Base-by-base conservation (phyloP, 2,113 vertebrate species). In the Nicator chloris region DNA sequence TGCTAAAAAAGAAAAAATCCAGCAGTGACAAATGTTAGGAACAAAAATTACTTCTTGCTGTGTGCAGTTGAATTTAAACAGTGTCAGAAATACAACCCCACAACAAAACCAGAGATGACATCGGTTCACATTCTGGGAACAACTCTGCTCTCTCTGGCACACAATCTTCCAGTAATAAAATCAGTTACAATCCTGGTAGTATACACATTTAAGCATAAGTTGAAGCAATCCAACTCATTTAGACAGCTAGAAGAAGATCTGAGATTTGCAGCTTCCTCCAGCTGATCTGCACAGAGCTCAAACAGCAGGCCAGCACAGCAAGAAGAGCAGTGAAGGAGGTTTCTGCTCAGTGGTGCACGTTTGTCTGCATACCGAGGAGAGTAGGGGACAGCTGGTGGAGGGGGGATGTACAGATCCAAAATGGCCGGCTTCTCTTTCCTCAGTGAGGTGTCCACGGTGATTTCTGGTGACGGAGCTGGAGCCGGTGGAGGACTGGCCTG, bases 401-500 rank as follows among this genome's bases (percentile, higher is more conserved):
- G 99, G 47, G 99, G 99, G 63, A 99, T 98, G 83, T 98, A 98
- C 39, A 99, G 95, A 78, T 99, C 99, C 94, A 99, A 87, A 95
- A 99, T 98, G 90, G 99, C 97, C 0, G 99, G 96, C 88, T 99
- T 99, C 90, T 98, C 98, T 76, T 98, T 98, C 94, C 97, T 98
- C 95, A 97, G 88, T 2, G 97, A 97, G 60, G 96, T 83, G 15
- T 99, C 98, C 77, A 97, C 95, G 2, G 96, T 93, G 93, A 98
- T 97, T 73, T 98, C 98, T 3, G 98, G 96, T 39, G 98, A 97
- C 90, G 96, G 98, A 26, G 95, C 81, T 45, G 97, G 97, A 72
- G 93, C 96, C 39, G 98, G 96, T 11, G 49, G 91, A n/a, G 98
- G 97, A 35, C 90, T 97, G 79, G 97, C 98, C 98, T 99, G 98